Conservation (phyloP, 2,888 invertebrate genomes). For the Eristalis pertinax region DNA sequence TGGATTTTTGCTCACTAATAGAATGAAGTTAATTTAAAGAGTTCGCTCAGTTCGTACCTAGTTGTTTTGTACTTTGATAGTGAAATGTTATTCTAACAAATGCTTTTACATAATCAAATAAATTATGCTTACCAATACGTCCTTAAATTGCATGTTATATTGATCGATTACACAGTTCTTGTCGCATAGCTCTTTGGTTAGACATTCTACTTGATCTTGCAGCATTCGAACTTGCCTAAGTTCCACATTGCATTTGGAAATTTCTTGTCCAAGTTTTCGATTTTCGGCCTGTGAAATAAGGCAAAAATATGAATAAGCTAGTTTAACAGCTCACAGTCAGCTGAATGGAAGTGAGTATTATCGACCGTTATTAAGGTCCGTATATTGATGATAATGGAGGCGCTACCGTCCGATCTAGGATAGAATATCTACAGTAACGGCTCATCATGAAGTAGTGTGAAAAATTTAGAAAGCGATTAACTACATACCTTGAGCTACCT, state of each 20-base stretch:
- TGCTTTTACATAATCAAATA: not conserved
- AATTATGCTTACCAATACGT: constrained; percentile 54
- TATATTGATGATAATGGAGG: too few species aligned
- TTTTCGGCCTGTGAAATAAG: constrained; percentile 51
- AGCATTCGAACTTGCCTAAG: not conserved
- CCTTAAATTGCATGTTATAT: constrained; percentile 54
- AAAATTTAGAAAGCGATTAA: too few species aligned
- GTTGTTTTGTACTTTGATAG: constrained; percentile 71
- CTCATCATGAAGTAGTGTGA: too few species aligned
- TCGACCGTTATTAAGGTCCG: too few species aligned
- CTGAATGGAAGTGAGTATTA: too few species aligned
- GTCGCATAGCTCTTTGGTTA: constrained; percentile 33
- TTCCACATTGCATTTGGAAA: constrained; percentile 16
- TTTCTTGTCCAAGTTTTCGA: constrained; percentile 25
- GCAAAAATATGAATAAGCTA: not conserved
- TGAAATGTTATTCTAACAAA: constrained; percentile 29
- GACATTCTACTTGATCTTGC: constrained; percentile 33
- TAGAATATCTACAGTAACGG: too few species aligned
- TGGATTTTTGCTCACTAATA: constrained; percentile 65
- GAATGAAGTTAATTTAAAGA: constrained; percentile 40
- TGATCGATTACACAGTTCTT: constrained; percentile 56
- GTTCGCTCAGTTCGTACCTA: constrained; percentile 60
- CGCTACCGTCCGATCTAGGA: too few species aligned
- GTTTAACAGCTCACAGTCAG: too few species aligned
- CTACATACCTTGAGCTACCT: too few species aligned